Base-by-base conservation (phyloP, 2,888 invertebrate species). In the Formica aserva region DNA sequence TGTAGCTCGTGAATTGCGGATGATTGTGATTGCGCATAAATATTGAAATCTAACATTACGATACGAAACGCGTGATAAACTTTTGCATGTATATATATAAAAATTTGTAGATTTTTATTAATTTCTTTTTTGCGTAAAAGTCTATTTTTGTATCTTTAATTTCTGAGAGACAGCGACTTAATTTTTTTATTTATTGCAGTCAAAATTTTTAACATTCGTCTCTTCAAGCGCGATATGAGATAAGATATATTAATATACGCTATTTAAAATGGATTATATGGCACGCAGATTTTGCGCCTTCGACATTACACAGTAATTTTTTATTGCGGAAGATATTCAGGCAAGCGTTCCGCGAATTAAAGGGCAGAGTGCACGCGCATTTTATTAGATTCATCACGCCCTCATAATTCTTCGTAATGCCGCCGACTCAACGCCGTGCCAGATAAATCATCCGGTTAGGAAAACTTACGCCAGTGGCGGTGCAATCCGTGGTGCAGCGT, bases 381-480 rank as follows among this genome's bases (percentile, higher is more conserved):
- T 91, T 91, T 90, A 89, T 90, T 91, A 88, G 91, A 88, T 88
- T 90, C 91, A 86, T 91, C 89, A 87, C 86, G 85, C 86, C 83
- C 88, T 88, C 88, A 89, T 91, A 88, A 89, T 86, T 91, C 89
- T 86, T 89, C 87, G 75, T 86, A 87, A 89, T 80, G 81, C 75
- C 78, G 88, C 78, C 84, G 88, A 84, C 75, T 90, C 86, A 85
- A 86, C 88, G 82, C 82, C 75, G 82, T 87, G 87, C 88, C 88
- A 88, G 90, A 91, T 91, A 91, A 91, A 91, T 91, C 91, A 91
- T 84, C 82, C 89, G 83, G 90, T 89, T 89, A 88, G 91, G 86
- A 90, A 91, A 91, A 90, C 89, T 90, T 91, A 88, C 87, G 88
- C 88, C 84, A 84, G 90, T 85, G 89, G 84, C 84, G 72, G 85